These are phyloP conservation scores for Rhadina sibilatrix DNA, from an alignment of 2,113 vertebrate genomes.

Conservation along the genomic window DNA sequence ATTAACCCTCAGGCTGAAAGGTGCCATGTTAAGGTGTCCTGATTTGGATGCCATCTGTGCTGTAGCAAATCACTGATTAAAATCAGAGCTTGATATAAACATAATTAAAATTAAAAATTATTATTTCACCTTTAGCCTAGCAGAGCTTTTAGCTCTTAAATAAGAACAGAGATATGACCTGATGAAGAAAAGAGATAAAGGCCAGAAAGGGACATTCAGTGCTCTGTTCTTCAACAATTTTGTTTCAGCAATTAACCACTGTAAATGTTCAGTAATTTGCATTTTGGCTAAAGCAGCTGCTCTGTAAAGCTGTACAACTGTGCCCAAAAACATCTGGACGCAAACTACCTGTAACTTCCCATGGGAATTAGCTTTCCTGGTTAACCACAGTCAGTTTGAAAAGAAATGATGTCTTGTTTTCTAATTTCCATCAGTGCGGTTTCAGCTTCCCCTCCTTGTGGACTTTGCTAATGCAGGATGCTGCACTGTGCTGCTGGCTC, in stretches of 20 bases:
- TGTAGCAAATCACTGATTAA: background rate
- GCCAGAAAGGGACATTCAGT: background rate
- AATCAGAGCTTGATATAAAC: background rate
- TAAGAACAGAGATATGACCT: background rate
- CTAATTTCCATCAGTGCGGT: background rate
- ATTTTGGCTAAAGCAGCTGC: background rate
- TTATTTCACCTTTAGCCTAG: background rate
- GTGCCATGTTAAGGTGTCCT: background rate
- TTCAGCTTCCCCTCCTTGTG: background rate
- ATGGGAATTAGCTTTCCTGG: background rate
- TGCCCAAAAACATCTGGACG: background rate
- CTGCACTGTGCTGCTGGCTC: background rate
- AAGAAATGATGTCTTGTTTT: background rate
- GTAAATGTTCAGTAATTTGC: background rate
- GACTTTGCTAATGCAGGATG: background rate
- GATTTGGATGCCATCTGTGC: background rate
- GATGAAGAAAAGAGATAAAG: background rate
- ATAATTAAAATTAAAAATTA: background rate
- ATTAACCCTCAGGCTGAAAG: background rate
- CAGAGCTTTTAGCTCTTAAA: background rate
- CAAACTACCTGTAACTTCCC: background rate
- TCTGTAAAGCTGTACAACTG: background rate
- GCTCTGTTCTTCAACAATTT: background rate
- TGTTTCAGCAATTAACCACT: background rate
- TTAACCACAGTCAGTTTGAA: background rate